Evolutionary conservation across 2,113 vertebrate species (phyloP).

Genomic region (Falco punctatus): DNA sequence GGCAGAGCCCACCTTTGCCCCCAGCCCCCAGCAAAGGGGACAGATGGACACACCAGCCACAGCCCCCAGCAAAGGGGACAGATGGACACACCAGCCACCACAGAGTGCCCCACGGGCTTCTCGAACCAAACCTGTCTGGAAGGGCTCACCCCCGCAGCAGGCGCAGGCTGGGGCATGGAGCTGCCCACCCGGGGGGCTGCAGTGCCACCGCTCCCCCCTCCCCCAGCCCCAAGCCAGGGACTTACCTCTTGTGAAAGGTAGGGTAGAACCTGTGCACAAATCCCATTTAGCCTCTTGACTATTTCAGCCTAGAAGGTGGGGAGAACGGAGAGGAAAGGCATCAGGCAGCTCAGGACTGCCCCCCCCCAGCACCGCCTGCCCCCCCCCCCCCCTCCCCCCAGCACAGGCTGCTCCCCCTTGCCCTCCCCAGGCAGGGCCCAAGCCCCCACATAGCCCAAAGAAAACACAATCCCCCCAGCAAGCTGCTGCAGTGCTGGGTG

Average conservation of each 20-base stretch:
- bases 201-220: background rate
- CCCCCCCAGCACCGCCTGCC: background rate
- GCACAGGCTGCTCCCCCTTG: no score
- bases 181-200: background rate
- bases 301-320: constrained; percentile 89
- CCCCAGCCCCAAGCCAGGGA: accelerated
- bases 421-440: no score
- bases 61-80: background rate
- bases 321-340: background rate
- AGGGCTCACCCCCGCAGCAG: background rate
- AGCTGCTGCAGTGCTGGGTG: background rate
- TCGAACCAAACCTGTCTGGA: background rate
- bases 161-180: background rate
- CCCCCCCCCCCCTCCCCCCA: background rate
- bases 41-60: no score
- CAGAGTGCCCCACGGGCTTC: no score
- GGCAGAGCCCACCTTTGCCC: background rate
- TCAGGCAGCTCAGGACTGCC: background rate
- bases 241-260: constrained; percentile 97
- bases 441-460: no score
- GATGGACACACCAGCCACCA: background rate
- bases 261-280: constrained; percentile 96
- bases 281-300: constrained; percentile 96
- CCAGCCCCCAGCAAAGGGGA: background rate
- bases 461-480: background rate